Evolutionary conservation across 2,888 invertebrate species (phyloP).

Genomic region (Scotopteryx bipunctaria): DNA sequence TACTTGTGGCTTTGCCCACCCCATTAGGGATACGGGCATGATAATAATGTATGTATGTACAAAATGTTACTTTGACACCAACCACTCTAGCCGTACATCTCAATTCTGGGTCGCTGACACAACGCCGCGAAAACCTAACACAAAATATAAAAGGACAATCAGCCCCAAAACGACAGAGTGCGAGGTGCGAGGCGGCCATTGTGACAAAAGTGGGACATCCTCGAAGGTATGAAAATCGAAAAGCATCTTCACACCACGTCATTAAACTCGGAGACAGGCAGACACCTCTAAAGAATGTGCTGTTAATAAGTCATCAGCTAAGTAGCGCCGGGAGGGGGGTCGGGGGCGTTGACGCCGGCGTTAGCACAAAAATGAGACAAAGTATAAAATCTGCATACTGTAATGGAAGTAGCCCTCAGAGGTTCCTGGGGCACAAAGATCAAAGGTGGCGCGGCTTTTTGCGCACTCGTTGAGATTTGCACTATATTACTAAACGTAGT

Average conservation of each 20-base stretch:
- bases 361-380: slow-evolving; percentile 79
- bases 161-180: slow-evolving; percentile 5
- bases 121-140: neutral
- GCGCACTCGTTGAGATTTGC: slow-evolving; percentile 42
- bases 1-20: no score
- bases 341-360: slow-evolving; percentile 47
- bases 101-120: no score
- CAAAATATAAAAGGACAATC: slow-evolving; percentile 13
- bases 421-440: slow-evolving; percentile 64
- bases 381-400: slow-evolving; percentile 81
- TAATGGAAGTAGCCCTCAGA: slow-evolving; percentile 74
- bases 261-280: slow-evolving; percentile 78
- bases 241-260: slow-evolving; percentile 66
- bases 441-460: slow-evolving; percentile 66
- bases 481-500: slow-evolving; percentile 38
- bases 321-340: slow-evolving; percentile 63
- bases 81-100: no score
- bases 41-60: no score
- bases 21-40: no score
- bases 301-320: slow-evolving; percentile 84
- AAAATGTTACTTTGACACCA: no score
- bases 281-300: slow-evolving; percentile 82
- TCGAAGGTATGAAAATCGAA: slow-evolving; percentile 64
- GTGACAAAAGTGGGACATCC: slow-evolving; percentile 69
- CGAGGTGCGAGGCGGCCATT: slow-evolving; percentile 33